Base-by-base conservation (phyloP, 2,888 invertebrate genomes). In the Diarsia dahlii region DNA sequence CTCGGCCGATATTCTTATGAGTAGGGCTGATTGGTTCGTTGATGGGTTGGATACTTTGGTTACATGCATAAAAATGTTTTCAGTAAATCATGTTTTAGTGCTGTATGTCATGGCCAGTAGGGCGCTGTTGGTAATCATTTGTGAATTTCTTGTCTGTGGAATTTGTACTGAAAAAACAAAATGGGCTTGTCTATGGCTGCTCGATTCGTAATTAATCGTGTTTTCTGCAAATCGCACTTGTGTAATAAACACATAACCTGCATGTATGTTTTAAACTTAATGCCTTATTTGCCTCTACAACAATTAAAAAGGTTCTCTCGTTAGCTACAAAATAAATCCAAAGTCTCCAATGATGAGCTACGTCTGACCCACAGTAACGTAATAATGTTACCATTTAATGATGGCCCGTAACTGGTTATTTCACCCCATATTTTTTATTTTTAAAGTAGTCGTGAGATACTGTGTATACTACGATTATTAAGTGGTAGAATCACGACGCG, bases 401-500 rank as follows among this genome's bases (percentile, higher is more conserved):
- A 82, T 71, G 76, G 60, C 72, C 69, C 56, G 65, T 64, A 80
- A 88, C 82, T 81, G 87, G 88, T 87, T 80, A 82, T 68, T 82
- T 79, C 79, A 84, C 88, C 87, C 82, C 50, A 87, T 66, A 76
- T 87, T 86, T 93, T 93, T 73, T 72, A 91, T 94, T 94, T 95
- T 95, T 95, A 92, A 95, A 94, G 95, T 95, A 96, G 96, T 95
- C 96, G 95, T 96, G 96, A 96, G 95, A 95, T 96, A 95, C 95
- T 89, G 93, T 88, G 90, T 93, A 91, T 92, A 92, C 94, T 94
- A 94, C 90, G 95, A 94, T 95, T 95, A 95, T 95, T 95, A 95
- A 95, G 95, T 95, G 95, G 95, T 95, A 93, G 95, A 95, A 95
- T 95, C 95, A 95, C 95, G 95, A 93, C 84, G 91, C 86, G 82